phyloP scores from a whole-genome alignment of 1,140 invertebrate genomes.

The Trichogramma pretiosum region DNA sequence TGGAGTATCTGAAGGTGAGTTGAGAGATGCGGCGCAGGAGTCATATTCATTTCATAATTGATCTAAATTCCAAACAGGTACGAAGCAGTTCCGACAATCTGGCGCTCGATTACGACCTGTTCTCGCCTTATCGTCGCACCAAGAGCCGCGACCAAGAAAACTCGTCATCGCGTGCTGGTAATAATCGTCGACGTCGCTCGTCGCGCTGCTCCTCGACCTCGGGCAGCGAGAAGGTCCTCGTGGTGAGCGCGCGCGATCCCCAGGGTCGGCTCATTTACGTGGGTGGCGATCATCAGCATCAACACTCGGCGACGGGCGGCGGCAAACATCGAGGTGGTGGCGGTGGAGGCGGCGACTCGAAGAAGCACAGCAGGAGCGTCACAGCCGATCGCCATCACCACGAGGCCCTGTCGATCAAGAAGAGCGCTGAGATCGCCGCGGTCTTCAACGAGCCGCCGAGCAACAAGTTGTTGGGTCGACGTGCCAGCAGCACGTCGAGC shows the following conservation, averaged over 20 bases:
- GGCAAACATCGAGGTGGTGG: slow-evolving; percentile 1
- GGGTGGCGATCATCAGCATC: too few species aligned
- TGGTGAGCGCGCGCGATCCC: slow-evolving; percentile 50
- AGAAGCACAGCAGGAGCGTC: slow-evolving; percentile 26
- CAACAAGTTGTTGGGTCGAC: slow-evolving; percentile 27
- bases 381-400: slow-evolving; percentile 40
- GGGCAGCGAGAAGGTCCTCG: slow-evolving; percentile 43
- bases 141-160: too few species aligned
- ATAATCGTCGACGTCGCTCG: slow-evolving; percentile 23
- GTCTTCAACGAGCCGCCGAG: slow-evolving; percentile 52
- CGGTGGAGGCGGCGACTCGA: slow-evolving; percentile 41
- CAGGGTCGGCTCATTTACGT: slow-evolving; percentile 48
- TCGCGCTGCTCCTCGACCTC: slow-evolving; percentile 35
- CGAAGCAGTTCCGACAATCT: slow-evolving; percentile 53
- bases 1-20: slow-evolving; percentile 47
- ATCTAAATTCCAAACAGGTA: background rate
- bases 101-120: slow-evolving; percentile 62
- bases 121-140: too few species aligned
- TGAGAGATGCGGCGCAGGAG: too few species aligned
- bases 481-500: slow-evolving; percentile 37
- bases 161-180: too few species aligned
- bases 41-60: background rate
- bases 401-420: slow-evolving; percentile 74
- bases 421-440: slow-evolving; percentile 78
- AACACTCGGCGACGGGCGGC: too few species aligned